Conservation (phyloP, 2,113 vertebrate species). For the Etia nguti region DNA sequence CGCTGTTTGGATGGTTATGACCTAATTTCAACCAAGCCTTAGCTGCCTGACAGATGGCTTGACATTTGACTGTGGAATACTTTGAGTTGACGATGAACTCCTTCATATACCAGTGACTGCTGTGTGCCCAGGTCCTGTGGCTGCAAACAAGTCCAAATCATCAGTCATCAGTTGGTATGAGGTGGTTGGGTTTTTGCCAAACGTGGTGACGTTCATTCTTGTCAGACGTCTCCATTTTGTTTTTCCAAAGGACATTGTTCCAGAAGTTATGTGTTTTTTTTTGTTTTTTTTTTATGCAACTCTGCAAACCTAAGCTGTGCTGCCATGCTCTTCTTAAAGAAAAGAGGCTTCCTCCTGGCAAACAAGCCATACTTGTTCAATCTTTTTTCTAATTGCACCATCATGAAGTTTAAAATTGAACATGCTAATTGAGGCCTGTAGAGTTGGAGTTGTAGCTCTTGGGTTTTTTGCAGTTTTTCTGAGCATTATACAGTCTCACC, state of each 20-base stretch:
- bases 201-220: neutral
- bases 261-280: neutral
- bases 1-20: neutral
- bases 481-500: neutral
- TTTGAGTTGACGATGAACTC: neutral
- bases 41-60: neutral
- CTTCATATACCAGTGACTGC: neutral
- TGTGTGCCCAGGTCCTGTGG: neutral
- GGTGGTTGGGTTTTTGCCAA: neutral
- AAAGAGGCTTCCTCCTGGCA: neutral
- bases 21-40: neutral
- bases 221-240: neutral
- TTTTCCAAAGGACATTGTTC: neutral
- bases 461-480: neutral
- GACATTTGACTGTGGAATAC: neutral
- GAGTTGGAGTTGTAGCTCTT: neutral
- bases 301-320: neutral
- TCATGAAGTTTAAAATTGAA: neutral
- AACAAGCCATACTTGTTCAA: neutral
- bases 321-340: neutral
- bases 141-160: neutral
- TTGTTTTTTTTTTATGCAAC: rapidly evolving
- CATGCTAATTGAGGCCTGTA: neutral
- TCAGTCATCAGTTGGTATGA: neutral
- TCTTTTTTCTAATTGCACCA: neutral